phyloP scores from a whole-genome alignment of 2,888 invertebrate genomes.

The Cantharis flavilabris region DNA sequence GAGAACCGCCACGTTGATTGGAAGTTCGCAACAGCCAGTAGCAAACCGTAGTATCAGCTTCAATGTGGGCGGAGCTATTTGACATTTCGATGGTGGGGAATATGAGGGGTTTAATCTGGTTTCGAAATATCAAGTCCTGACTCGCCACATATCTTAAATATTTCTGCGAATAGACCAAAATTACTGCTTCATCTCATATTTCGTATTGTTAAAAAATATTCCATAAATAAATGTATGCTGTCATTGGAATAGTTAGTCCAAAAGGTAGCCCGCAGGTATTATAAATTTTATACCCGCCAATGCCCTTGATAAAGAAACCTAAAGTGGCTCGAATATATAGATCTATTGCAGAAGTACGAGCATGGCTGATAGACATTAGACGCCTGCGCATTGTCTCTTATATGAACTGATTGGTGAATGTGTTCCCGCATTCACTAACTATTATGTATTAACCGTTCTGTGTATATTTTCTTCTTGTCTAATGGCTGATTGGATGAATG shows the following conservation, averaged over 20 bases:
- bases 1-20: slow-evolving; percentile 32
- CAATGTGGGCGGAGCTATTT: slow-evolving; percentile 32
- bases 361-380: slow-evolving; percentile 26
- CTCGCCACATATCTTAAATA: neutral
- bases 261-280: neutral
- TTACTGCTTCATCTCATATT: neutral
- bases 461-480: slow-evolving; percentile 33
- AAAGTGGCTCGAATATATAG: slow-evolving; percentile 25
- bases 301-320: neutral
- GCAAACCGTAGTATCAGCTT: slow-evolving; percentile 24
- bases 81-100: slow-evolving; percentile 26
- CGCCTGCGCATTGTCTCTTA: slow-evolving; percentile 26
- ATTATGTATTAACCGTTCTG: slow-evolving; percentile 29
- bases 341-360: slow-evolving; percentile 30
- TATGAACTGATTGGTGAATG: slow-evolving; percentile 31
- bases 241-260: neutral
- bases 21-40: slow-evolving; percentile 34
- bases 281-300: neutral
- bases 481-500: slow-evolving; percentile 40
- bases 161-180: neutral
- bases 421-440: slow-evolving; percentile 24
- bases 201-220: neutral
- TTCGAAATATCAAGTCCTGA: slow-evolving; percentile 14
- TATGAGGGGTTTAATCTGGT: slow-evolving; percentile 21
- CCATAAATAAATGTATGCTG: neutral